These are phyloP conservation scores for Drosophila borealis DNA, from an alignment of 2,888 invertebrate species.

Conservation along the genomic window DNA sequence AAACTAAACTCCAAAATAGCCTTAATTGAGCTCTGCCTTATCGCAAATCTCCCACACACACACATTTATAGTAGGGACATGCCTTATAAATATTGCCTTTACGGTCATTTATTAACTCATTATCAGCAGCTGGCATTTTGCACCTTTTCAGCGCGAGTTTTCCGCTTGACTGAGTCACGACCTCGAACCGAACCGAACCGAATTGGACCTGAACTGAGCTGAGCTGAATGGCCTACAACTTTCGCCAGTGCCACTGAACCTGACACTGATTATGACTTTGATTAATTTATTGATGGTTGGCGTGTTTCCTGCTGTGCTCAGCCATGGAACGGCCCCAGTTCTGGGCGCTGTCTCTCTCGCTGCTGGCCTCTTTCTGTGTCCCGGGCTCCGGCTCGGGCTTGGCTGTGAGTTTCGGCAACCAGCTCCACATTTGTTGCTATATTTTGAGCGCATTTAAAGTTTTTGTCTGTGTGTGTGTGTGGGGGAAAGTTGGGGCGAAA, in stretches of 20 bases:
- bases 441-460: constrained; percentile 64
- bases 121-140: constrained; percentile 70
- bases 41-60: constrained; percentile 34
- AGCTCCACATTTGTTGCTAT: constrained; percentile 31
- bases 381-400: neutral
- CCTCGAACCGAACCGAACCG: constrained; percentile 4
- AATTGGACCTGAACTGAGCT: constrained; percentile 8
- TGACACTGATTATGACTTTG: constrained; percentile 82
- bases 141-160: constrained; percentile 67
- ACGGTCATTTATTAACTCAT: constrained; percentile 75
- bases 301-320: constrained; percentile 76
- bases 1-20: neutral
- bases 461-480: constrained; percentile 25
- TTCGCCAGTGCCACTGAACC: constrained; percentile 71
- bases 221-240: constrained; percentile 55
- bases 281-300: constrained; percentile 83
- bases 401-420: constrained; percentile 5
- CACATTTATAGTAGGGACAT: neutral
- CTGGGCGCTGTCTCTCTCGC: neutral
- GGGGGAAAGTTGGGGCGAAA: neutral
- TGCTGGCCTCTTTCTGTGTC: constrained; percentile 8
- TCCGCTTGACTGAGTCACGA: constrained; percentile 52
- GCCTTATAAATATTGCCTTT: constrained; percentile 63
- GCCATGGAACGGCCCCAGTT: neutral
- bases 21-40: constrained; percentile 22